phyloP scores from a whole-genome alignment of 2,113 vertebrate genomes.

The Siphamia tubifer region DNA sequence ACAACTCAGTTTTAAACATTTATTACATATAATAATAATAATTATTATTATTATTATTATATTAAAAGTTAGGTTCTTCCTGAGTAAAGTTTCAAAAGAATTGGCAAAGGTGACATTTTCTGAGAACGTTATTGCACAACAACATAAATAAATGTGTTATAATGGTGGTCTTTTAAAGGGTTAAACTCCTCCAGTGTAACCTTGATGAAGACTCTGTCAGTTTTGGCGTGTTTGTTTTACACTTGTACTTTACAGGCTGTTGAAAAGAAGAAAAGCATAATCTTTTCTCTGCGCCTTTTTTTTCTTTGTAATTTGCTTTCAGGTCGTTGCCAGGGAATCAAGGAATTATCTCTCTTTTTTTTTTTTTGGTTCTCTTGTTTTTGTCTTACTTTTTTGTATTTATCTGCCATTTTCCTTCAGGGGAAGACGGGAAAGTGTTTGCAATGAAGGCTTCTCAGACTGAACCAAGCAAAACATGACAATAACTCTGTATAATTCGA shows the following conservation, averaged over 20 bases:
- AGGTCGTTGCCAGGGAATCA: conserved; percentile 19
- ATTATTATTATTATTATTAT: too few relatives aligned
- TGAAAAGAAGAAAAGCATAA: conserved; percentile 26
- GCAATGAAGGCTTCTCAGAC: conserved; percentile 44
- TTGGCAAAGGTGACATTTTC: too few relatives aligned
- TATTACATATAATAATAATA: too few relatives aligned
- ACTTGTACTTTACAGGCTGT: conserved; percentile 7
- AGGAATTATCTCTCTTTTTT: conserved; percentile 44
- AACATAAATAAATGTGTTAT: too few relatives aligned
- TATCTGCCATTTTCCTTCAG: conserved; percentile 39
- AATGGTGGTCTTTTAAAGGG: too few relatives aligned
- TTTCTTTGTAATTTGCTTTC: conserved; percentile 35
- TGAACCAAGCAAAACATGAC: conserved; percentile 55
- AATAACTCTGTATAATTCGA: conserved; percentile 60
- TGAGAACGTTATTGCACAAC: too few relatives aligned
- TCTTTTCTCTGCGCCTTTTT: conserved; percentile 21
- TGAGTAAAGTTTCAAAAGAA: too few relatives aligned
- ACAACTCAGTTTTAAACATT: too few relatives aligned
- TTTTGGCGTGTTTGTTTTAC: neutral
- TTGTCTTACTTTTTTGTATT: conserved; percentile 23
- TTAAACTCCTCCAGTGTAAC: conserved; percentile 32
- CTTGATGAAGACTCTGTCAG: conserved; percentile 8
- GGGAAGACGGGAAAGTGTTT: conserved; percentile 36
- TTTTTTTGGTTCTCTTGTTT: conserved; percentile 44
- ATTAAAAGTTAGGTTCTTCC: too few relatives aligned